Base-by-base conservation (phyloP, 2,888 invertebrate genomes). In the Tubulanus polymorphus region DNA sequence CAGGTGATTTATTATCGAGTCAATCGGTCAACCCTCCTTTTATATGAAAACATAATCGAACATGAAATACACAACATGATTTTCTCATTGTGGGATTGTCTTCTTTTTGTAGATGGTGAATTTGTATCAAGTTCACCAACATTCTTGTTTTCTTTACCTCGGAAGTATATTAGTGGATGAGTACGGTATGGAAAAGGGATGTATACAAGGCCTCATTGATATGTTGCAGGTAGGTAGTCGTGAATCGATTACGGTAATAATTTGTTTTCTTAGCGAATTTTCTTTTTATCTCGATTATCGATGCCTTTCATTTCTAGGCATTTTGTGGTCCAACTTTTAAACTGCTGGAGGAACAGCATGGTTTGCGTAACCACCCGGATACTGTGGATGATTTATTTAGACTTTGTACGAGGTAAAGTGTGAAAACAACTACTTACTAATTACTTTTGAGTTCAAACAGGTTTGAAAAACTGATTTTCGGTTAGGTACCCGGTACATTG, bases 321-420 rank as follows among this genome's bases (percentile, higher is more conserved):
- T 79, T 82, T 57, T 77, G 78, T 65, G 69, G 65, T 23, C 79
- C 81, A 12, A 79, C 81, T 12, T 81, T 81, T 66, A 83, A 83
- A 37, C 81, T 93, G 71, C 83, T 96, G 62, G 89, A 90, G 77
- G 85, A 79, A 63, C 85, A 86, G 57, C 84, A 88, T 71, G 94
- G 93, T 0, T 82, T 96, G 46, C 83, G 87, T 57, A 89, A 94
- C 77, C 90, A 97, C 82, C 97, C 99, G 0, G 97, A 99, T 73
- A 97, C 96, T 0, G 93, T 99, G 0, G 99, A 99, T 75, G 99
- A 99, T 76, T 87, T 97, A 64, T 99, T 96, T 80, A 83, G 93
- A 49, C 82, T 93, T 32, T 90, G 90, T 68, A 84, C 87, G 50
- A 82, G 90, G 78, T 80, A 55, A 56, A 62, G 28, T 30, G 20